Base-by-base conservation (phyloP, 2,888 invertebrate species). In the Drosophila mimica region DNA sequence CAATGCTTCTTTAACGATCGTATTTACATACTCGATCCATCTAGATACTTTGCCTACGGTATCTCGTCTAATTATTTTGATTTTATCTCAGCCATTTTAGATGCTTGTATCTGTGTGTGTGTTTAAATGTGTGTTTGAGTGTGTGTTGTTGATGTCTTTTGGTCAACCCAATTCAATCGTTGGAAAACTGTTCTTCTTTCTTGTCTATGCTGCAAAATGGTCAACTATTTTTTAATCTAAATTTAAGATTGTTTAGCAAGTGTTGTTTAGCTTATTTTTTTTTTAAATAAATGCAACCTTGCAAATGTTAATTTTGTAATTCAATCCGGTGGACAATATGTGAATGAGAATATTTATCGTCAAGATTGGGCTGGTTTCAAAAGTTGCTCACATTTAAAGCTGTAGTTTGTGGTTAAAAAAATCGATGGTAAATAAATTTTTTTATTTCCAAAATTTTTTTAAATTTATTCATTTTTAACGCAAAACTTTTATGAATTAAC, bases 1-100 rank as follows among this genome's bases (percentile, higher is more conserved):
- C 79, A 85, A 76, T 77, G 73, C 59, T 88, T 80, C 53, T 64
- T 85, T 88, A 81, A 89, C 69, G 83, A 85, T 89, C 89, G 80
- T 82, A 85, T 88, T 85, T 89, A 85, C 88, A 85, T 85, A 85
- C 76, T 66, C 62, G 70, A 70, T 52, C 70, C 68, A 88, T 73
- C 80, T 70, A 73, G 49, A 68, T 40, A 69, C 28, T 60, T 79
- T 85, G 85, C 89, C 84, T 74, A 89, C 89, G 63, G 80, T 62
- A 63, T 68, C 7, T 57, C 53, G 49, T 76, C 72, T 73, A 76
- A 77, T 79, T 79, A 81, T 72, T 65, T 76, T 40, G 62, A 75
- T 82, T 59, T 20, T 68, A 62, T 68, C 43, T 56, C 68, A 51
- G 63, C 51, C 62, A 74, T 69, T 67, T 77, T 60, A 43, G 48